A percentile compares a stretch with the other conserved stretches of the same genome.
Evolutionary conservation across 2,113 vertebrate species (phyloP).

Genomic region (Halcyon senegalensis): DNA sequence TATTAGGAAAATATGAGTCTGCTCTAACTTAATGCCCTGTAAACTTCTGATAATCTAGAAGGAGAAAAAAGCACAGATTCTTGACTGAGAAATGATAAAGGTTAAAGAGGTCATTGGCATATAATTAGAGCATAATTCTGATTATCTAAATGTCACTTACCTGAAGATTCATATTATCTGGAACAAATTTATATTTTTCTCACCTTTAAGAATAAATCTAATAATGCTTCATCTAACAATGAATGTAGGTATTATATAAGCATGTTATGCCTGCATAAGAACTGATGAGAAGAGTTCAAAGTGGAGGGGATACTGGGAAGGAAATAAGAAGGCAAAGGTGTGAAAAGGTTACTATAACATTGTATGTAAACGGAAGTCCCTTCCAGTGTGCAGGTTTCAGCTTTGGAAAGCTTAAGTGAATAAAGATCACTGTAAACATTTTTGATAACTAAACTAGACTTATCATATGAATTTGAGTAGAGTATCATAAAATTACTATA

Average conservation of each 20-base stretch:
- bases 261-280: not conserved
- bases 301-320: not conserved
- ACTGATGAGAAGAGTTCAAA: not conserved
- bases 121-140: not conserved
- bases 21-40: not conserved
- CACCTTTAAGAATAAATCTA: not conserved
- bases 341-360: not conserved
- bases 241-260: not conserved
- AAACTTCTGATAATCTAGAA: not conserved
- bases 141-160: not conserved
- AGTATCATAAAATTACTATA: fast-evolving
- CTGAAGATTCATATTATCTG: not conserved
- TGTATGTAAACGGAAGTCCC: not conserved
- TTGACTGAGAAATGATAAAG: not conserved
- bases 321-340: not conserved
- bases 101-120: not conserved
- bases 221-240: not conserved
- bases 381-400: not conserved
- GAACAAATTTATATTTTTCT: not conserved
- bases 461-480: fast-evolving
- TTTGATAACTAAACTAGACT: not conserved
- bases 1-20: not conserved
- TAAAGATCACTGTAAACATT: not conserved
- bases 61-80: not conserved
- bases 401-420: not conserved